phyloP scores from a whole-genome alignment of 2,888 invertebrate genomes.

The Latrodectus hesperus region DNA sequence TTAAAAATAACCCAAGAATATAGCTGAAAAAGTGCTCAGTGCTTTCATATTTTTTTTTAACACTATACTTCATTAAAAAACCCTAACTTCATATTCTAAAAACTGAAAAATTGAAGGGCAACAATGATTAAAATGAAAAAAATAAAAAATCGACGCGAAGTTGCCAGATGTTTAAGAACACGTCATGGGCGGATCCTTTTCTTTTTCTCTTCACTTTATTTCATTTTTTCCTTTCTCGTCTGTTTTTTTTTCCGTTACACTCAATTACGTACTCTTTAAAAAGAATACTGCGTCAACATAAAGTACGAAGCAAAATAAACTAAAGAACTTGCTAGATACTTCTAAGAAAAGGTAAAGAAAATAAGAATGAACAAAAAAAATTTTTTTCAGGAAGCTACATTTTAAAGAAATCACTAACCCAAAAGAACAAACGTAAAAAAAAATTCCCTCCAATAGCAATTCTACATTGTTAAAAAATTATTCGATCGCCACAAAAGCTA shows the following conservation, averaged over 20 bases:
- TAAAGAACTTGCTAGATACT: conserved; percentile 2
- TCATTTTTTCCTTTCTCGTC: background rate
- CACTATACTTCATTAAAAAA: conserved; percentile 36
- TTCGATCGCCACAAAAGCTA: background rate
- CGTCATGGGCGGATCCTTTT: conserved; percentile 46
- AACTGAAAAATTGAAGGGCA: conserved; percentile 20
- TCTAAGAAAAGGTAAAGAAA: conserved; percentile 18
- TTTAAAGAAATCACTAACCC: background rate
- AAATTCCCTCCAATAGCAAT: background rate
- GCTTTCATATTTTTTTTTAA: background rate
- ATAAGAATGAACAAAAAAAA: background rate
- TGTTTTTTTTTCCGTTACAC: conserved; percentile 23
- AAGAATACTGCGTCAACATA: conserved; percentile 30
- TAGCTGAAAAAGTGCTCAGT: too few species aligned
- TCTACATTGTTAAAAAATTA: background rate
- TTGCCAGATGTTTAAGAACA: conserved; percentile 65
- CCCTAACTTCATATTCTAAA: conserved; percentile 34
- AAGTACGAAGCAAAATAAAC: background rate
- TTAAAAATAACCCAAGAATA: too few species aligned
- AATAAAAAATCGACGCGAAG: conserved; percentile 27
- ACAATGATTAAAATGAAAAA: background rate
- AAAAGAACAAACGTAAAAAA: background rate
- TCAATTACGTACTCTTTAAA: conserved; percentile 45
- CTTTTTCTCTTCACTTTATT: conserved; percentile 24
- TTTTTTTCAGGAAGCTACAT: conserved; percentile 6